Percentiles rank a stretch among this genome's conserved stretches.
These are phyloP conservation scores for Isoperla grammatica DNA, from an alignment of 2,888 invertebrate genomes.

Conservation along the genomic window DNA sequence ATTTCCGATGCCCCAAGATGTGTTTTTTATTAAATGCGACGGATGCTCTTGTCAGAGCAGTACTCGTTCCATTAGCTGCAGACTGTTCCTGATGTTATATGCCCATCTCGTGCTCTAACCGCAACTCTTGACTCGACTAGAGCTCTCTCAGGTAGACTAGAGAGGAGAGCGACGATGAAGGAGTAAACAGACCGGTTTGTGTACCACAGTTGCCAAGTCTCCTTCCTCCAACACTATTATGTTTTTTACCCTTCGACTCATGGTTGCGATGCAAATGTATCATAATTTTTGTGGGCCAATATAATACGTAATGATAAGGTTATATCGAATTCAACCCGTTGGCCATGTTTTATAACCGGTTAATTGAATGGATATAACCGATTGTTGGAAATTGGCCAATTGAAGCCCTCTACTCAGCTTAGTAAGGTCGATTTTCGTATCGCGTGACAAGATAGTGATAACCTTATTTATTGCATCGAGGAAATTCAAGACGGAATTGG, in stretches of 20 bases:
- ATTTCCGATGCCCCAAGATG: too few species aligned
- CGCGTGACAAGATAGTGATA: slow-evolving; percentile 6
- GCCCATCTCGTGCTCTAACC: too few species aligned
- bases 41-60: too few species aligned
- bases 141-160: slow-evolving; percentile 45
- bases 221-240: too few species aligned
- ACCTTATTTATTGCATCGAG: slow-evolving; percentile 1
- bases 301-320: not conserved
- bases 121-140: not conserved
- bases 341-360: slow-evolving; percentile 6
- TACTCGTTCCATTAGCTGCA: too few species aligned
- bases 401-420: not conserved
- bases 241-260: not conserved
- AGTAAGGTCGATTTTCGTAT: not conserved
- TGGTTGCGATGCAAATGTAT: not conserved
- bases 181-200: slow-evolving; percentile 19
- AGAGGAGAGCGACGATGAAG: slow-evolving; percentile 2
- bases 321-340: slow-evolving; percentile 9
- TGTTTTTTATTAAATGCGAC: too few species aligned
- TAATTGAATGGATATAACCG: slow-evolving; percentile 11
- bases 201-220: slow-evolving; percentile 15
- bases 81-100: too few species aligned
- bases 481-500: not conserved
- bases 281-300: not conserved
- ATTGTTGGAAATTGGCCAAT: slow-evolving; percentile 11